Conservation (phyloP, 2,113 vertebrate genomes). For the Alligator sinensis region DNA sequence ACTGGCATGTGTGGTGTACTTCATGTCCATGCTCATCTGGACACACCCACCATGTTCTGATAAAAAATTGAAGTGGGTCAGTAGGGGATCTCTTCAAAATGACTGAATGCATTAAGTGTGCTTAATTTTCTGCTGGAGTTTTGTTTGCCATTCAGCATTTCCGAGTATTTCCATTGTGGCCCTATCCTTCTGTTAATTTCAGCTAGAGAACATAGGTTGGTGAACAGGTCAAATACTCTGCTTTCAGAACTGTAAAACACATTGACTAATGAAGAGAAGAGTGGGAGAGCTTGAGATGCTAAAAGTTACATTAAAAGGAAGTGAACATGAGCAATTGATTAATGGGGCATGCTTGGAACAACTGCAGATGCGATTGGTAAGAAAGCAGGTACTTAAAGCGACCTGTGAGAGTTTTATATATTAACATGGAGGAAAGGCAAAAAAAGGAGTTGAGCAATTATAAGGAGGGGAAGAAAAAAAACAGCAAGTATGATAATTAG, state of each 20-base stretch:
- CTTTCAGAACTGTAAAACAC: background rate
- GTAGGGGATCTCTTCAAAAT: background rate
- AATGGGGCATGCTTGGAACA: background rate
- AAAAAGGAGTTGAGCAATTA: background rate
- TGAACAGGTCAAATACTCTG: rapidly evolving
- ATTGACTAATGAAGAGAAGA: background rate
- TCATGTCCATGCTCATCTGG: too few relatives aligned
- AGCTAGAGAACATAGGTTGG: rapidly evolving
- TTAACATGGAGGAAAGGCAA: background rate
- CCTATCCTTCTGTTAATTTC: background rate
- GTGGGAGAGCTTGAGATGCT: rapidly evolving
- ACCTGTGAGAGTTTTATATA: background rate
- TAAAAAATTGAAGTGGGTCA: constrained; percentile 14
- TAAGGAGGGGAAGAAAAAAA: background rate
- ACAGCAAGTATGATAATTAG: background rate
- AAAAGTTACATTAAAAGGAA: rapidly evolving
- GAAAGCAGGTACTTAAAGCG: background rate
- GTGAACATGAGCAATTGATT: background rate
- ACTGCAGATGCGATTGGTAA: background rate
- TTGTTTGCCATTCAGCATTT: rapidly evolving
- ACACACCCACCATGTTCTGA: background rate
- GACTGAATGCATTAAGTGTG: background rate
- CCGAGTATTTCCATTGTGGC: background rate
- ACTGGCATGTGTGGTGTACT: too few relatives aligned
- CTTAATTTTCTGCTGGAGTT: background rate